A percentile compares a stretch with the other conserved stretches of the same genome.
phyloP scores from a whole-genome alignment of 2,797 vertebrate genomes.

The Acanthopagrus latus region DNA sequence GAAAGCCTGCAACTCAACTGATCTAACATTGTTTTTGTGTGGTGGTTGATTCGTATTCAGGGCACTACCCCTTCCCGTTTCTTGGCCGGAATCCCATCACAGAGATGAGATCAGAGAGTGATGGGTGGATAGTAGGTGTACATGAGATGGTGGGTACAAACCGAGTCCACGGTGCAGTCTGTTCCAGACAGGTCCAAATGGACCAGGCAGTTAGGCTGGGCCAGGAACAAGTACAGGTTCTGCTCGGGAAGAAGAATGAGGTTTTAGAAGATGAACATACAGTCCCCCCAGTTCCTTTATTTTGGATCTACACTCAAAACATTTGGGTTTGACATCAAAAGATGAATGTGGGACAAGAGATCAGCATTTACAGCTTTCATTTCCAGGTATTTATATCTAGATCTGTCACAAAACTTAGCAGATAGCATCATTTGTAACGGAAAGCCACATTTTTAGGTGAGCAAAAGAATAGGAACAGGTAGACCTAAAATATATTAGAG shows the following conservation, averaged over 20 bases:
- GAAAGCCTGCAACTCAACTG: conserved; percentile 25
- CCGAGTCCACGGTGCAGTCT: conserved; percentile 91
- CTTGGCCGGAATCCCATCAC: conserved; percentile 60
- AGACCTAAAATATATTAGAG: too few relatives aligned
- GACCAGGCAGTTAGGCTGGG: conserved; percentile 93
- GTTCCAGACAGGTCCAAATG: conserved; percentile 93
- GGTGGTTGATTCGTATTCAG: conserved; percentile 62
- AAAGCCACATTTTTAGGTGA: too few relatives aligned
- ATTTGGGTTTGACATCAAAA: too few relatives aligned
- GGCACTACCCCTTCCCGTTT: conserved; percentile 19
- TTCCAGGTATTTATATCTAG: too few relatives aligned
- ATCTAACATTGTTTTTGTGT: conserved; percentile 46
- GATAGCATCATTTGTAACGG: too few relatives aligned
- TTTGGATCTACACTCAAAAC: too few relatives aligned
- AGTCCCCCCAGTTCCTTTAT: too few relatives aligned
- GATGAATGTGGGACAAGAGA: too few relatives aligned
- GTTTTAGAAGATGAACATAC: neutral
- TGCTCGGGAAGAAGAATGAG: conserved; percentile 57
- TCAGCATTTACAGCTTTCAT: too few relatives aligned
- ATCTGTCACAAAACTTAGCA: too few relatives aligned
- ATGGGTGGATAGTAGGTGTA: conserved; percentile 31
- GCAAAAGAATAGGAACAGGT: too few relatives aligned
- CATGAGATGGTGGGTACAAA: conserved; percentile 72
- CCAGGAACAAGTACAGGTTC: conserved; percentile 93
- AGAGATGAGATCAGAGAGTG: conserved; percentile 51